Percentiles rank a stretch among this genome's conserved stretches.
Conservation (phyloP, 2,113 vertebrate genomes). For the Entomyzon cyanotis region DNA sequence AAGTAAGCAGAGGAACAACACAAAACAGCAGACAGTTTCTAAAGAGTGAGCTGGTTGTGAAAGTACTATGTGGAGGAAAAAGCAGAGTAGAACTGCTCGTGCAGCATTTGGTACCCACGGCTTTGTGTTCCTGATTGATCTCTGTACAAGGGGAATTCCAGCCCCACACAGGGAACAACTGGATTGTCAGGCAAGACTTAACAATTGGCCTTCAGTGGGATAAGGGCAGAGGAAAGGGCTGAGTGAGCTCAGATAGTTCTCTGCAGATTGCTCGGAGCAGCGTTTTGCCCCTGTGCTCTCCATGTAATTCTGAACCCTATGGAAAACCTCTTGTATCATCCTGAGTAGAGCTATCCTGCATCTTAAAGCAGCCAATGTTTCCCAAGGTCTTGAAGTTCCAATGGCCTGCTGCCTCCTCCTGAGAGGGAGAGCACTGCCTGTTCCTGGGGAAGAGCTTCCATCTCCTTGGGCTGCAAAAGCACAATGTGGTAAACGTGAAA, state of each 20-base stretch:
- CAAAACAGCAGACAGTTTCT: background rate
- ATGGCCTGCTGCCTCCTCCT: background rate
- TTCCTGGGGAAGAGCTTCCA: background rate
- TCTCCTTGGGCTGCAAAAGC: background rate
- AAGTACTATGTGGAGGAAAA: background rate
- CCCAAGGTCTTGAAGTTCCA: background rate
- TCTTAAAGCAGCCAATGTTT: background rate
- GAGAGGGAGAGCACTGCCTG: background rate
- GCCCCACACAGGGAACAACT: background rate
- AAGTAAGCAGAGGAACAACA: background rate
- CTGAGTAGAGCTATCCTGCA: background rate
- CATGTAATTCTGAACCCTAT: background rate
- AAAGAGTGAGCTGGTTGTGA: background rate
- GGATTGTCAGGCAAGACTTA: background rate
- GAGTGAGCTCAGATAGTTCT: background rate
- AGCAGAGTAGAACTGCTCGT: fast-evolving
- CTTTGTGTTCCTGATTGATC: background rate
- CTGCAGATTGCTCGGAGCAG: background rate
- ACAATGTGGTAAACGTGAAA: background rate
- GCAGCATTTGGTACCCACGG: background rate
- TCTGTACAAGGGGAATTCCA: background rate
- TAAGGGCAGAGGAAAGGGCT: background rate
- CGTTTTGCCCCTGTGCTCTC: background rate
- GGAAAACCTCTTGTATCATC: background rate
- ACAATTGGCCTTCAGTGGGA: background rate